Evolutionary conservation across 1,140 invertebrate genomes (phyloP).

Genomic region (Pentalonia nigronervosa): DNA sequence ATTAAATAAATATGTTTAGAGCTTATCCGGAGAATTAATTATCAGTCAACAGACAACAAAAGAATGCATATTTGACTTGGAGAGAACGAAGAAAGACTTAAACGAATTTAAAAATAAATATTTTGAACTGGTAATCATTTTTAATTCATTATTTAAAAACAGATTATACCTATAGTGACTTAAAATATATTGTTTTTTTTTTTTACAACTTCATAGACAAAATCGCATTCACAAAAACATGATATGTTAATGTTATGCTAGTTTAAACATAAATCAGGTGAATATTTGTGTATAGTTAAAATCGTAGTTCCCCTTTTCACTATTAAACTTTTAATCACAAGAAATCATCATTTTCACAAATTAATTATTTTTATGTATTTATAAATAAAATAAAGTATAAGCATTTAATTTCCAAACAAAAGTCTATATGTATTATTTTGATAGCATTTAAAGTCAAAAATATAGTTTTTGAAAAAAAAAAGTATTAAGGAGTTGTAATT

Average conservation of each 20-base stretch:
- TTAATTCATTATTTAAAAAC: not conserved
- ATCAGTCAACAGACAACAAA: conserved; percentile 56
- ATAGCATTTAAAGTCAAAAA: not conserved
- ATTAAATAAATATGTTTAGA: conserved; percentile 17
- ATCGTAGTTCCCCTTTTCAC: not conserved
- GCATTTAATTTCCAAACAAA: not conserved
- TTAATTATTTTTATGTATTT: not conserved
- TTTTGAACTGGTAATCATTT: conserved; percentile 47
- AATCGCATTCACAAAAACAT: not conserved
- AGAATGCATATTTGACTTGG: conserved; percentile 14
- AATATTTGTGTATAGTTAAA: not conserved
- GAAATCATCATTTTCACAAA: not conserved
- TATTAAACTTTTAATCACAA: not conserved
- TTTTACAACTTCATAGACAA: not conserved
- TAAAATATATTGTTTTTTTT: not conserved
- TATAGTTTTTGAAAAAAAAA: not conserved
- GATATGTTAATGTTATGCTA: not conserved
- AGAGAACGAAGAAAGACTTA: conserved; percentile 47
- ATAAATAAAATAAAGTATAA: not conserved
- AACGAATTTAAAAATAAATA: conserved; percentile 54
- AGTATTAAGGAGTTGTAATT: not conserved
- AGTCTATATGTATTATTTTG: not conserved
- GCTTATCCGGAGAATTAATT: conserved; percentile 58
- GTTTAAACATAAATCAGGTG: not conserved
- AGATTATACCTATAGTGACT: not conserved